phyloP scores from a whole-genome alignment of 2,888 invertebrate genomes.

The Caenorhabditis wallacei region DNA sequence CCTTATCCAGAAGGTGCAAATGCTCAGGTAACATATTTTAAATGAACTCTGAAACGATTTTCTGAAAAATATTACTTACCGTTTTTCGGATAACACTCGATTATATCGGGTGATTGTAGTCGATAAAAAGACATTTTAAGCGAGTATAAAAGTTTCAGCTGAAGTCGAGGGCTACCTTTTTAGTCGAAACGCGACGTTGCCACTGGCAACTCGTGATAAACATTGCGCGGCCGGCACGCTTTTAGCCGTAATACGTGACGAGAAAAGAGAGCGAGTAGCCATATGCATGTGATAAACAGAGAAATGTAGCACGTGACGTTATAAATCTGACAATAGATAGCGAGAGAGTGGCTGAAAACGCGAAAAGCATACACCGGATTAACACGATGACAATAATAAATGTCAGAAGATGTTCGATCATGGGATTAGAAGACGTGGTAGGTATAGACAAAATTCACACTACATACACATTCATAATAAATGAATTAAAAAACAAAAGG shows the following conservation, averaged over 20 bases:
- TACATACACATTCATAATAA: too few relatives aligned
- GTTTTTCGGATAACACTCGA: neutral
- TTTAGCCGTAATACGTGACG: neutral
- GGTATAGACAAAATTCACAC: too few relatives aligned
- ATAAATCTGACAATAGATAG: neutral
- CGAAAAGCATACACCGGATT: neutral
- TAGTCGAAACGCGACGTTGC: constrained; percentile 25
- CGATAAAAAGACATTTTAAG: neutral
- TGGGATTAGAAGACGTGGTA: neutral
- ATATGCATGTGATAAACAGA: constrained; percentile 20
- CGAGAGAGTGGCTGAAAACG: neutral
- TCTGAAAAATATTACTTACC: constrained; percentile 9
- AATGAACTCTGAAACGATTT: neutral
- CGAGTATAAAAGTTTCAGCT: neutral
- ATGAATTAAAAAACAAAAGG: too few relatives aligned
- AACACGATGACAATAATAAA: neutral
- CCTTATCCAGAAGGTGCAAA: constrained; percentile 53
- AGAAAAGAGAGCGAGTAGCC: constrained; percentile 3
- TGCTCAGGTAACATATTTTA: constrained; percentile 26
- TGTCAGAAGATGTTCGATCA: neutral
- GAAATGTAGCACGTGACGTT: constrained; percentile 10
- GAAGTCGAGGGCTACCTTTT: neutral
- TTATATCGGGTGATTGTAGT: neutral
- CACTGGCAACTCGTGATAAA: constrained; percentile 50
- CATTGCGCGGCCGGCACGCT: neutral